Evolutionary conservation across 2,888 invertebrate species (phyloP), one percentile per base, ranked within the genome.

Genomic region (Nymphalis c-album): DNA sequence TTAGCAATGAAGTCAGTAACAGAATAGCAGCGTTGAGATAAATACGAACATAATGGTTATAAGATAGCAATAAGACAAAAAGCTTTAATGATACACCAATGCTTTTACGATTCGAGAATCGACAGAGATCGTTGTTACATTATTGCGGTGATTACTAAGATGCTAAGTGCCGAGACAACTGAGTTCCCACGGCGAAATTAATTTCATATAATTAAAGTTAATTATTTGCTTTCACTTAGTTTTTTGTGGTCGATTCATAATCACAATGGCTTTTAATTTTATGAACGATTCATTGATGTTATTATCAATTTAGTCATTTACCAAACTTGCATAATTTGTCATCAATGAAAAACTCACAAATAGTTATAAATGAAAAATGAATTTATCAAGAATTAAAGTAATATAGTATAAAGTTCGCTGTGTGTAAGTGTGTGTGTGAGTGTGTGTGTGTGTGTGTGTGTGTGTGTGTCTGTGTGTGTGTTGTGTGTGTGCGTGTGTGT

Each of bases 31-130:
- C 6, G 51, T 10, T 10, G 40, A 40, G 8, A 40, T 40, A 51
- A 22, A 51, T 20, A 51, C 22, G 40, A 26, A 46, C 59, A 68
- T 70, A 70, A 67, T 60, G 63, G 67, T 22, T 46, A 47, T 67
- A 67, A 63, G 40, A 63, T 63, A 17, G 18, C 57, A 57, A 57
- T 26, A 57, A 57, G 35, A 35, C 57, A 57, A 63, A 67, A 61
- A 59, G 53, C 63, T 16, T 57, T 67, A 67, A 67, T 67, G 64
- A 68, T 55, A 67, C 61, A 68, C 64, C 48, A 53, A 55, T 35
- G 67, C 53, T 60, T 18, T 59, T 60, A 60, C 67, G 50, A 31
- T 31, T 61, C 31, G 47, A 48, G 60, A 47, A 63, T 51, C 67
- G 67, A 51, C 59, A 18, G 58, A 55, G 59, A 59, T 58, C 57